Evolutionary conservation across 2,888 invertebrate genomes (phyloP).

Genomic region (Cataglyphis cursor): DNA sequence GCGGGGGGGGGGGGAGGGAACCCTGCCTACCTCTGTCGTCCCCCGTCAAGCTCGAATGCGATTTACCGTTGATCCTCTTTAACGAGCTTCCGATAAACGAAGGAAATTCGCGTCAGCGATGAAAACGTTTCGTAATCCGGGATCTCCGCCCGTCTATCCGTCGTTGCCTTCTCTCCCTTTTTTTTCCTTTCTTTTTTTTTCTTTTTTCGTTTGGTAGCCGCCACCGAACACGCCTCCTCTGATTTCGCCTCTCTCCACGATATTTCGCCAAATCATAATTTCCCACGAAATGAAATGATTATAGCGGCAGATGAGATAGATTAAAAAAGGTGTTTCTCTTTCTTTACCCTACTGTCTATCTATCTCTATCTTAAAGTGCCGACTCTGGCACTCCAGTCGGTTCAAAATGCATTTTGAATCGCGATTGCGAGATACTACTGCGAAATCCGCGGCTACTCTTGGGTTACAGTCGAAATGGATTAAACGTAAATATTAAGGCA

Average conservation of each 20-base stretch:
- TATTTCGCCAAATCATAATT: slow-evolving; percentile 40
- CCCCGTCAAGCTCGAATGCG: slow-evolving; percentile 64
- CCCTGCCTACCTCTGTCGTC: slow-evolving; percentile 22
- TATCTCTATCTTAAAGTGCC: slow-evolving; percentile 12
- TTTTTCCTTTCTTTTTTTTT: neutral
- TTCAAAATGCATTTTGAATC: slow-evolving; percentile 34
- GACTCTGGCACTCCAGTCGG: neutral
- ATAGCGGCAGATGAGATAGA: slow-evolving; percentile 34
- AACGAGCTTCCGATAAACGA: slow-evolving; percentile 76
- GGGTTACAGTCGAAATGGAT: slow-evolving; percentile 51
- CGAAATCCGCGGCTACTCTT: slow-evolving; percentile 37
- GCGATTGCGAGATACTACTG: slow-evolving; percentile 43
- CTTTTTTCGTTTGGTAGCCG: neutral
- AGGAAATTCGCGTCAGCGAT: slow-evolving; percentile 73
- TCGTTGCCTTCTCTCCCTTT: slow-evolving; percentile 8
- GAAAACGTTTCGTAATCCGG: slow-evolving; percentile 72
- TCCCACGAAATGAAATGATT: slow-evolving; percentile 49
- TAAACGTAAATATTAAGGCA: slow-evolving; percentile 57
- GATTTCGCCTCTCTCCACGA: slow-evolving; percentile 28
- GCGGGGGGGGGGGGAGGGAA: neutral
- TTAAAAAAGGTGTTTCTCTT: slow-evolving; percentile 33
- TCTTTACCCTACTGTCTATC: neutral
- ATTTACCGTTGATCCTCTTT: slow-evolving; percentile 74
- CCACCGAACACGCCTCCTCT: slow-evolving; percentile 25
- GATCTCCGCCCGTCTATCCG: slow-evolving; percentile 65